phyloP scores from a whole-genome alignment of 1,140 invertebrate genomes.

The Drosophila athabasca region DNA sequence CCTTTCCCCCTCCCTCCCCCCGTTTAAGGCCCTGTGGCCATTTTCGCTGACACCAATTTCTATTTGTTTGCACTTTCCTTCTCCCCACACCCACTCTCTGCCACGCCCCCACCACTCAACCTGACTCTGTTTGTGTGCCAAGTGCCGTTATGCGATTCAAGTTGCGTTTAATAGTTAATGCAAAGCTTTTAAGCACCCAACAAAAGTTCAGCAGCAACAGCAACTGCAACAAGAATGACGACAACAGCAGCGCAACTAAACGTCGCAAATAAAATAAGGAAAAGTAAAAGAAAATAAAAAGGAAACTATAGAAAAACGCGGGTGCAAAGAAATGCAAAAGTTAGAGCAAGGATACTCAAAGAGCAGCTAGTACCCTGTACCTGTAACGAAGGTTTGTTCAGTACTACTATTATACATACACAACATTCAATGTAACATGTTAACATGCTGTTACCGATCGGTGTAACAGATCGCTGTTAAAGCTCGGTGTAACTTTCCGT shows the following conservation, averaged over 20 bases:
- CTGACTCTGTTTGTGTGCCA: constrained; percentile 32
- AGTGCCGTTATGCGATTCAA: constrained; percentile 73
- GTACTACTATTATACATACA: too few species aligned
- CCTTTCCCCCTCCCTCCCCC: too few species aligned
- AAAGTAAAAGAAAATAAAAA: constrained; percentile 19
- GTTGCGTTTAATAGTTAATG: constrained; percentile 79
- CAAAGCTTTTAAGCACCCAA: constrained; percentile 76
- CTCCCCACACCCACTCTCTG: not conserved
- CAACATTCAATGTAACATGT: too few species aligned
- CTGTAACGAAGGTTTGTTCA: too few species aligned
- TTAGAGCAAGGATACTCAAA: too few species aligned
- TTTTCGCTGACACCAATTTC: constrained; percentile 68
- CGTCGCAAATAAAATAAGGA: constrained; percentile 8
- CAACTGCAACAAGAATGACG: constrained; percentile 39
- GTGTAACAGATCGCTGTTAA: too few species aligned
- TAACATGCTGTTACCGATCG: too few species aligned
- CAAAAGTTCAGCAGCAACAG: constrained; percentile 43
- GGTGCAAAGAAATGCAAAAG: constrained; percentile 21
- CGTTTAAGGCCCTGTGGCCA: constrained; percentile 40
- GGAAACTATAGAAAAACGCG: constrained; percentile 7
- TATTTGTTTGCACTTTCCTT: constrained; percentile 63
- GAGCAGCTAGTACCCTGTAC: constrained; percentile 6
- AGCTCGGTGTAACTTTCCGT: too few species aligned
- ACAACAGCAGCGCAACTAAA: constrained; percentile 4
- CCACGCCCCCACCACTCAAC: too few species aligned